Evolutionary conservation across 2,797 vertebrate species (phyloP).

Genomic region (Amphiprion clarkii): DNA sequence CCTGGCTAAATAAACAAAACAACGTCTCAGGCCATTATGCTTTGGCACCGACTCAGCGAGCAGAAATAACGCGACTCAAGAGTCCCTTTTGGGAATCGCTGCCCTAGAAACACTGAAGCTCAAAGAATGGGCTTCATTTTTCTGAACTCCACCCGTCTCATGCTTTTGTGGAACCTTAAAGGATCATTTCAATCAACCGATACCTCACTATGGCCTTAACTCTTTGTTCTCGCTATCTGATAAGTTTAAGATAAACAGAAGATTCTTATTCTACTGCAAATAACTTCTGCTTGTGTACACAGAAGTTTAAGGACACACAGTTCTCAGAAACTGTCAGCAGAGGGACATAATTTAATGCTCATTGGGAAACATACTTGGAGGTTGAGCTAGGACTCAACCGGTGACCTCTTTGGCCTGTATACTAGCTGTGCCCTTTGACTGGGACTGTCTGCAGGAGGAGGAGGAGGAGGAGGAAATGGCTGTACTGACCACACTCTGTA

Average conservation of each 20-base stretch:
- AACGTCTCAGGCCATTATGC: slow-evolving; percentile 58
- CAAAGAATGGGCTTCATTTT: slow-evolving; percentile 29
- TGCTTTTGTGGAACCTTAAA: neutral
- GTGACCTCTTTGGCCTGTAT: slow-evolving; percentile 39
- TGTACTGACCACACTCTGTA: slow-evolving; percentile 73
- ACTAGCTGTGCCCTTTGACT: slow-evolving; percentile 64
- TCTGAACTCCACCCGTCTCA: slow-evolving; percentile 16
- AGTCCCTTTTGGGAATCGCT: slow-evolving; percentile 50
- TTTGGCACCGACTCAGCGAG: slow-evolving; percentile 54
- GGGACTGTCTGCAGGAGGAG: slow-evolving; percentile 42
- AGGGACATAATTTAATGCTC: slow-evolving; percentile 19
- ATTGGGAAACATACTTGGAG: slow-evolving; percentile 42
- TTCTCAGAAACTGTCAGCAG: slow-evolving; percentile 1
- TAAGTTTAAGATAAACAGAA: neutral
- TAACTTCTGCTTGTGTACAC: neutral
- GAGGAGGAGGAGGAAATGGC: slow-evolving; percentile 75
- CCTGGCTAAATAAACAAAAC: slow-evolving; percentile 69
- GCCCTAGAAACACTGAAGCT: slow-evolving; percentile 37
- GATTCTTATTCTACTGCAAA: neutral
- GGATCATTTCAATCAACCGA: neutral
- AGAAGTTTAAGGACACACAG: neutral
- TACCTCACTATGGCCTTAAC: neutral
- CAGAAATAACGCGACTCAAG: slow-evolving; percentile 43
- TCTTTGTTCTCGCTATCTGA: neutral
- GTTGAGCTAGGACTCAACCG: slow-evolving; percentile 33